phyloP scores from a whole-genome alignment of 2,888 invertebrate genomes.

The Drosophila leonis region DNA sequence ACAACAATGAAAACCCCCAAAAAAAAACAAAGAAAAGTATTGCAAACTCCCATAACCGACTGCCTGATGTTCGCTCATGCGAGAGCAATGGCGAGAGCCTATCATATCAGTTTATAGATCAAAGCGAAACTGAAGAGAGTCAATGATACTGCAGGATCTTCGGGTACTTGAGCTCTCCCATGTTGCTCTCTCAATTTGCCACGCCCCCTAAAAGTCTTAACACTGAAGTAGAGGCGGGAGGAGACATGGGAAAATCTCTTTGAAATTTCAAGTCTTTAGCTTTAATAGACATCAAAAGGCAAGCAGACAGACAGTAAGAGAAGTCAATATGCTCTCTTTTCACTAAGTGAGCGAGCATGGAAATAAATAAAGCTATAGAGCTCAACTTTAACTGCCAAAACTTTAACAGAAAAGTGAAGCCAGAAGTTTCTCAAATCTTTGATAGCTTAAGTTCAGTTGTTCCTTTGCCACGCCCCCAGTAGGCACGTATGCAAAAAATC shows the following conservation, averaged over 20 bases:
- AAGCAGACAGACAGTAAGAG: no score
- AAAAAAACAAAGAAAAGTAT: background rate
- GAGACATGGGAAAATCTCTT: background rate
- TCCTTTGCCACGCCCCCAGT: background rate
- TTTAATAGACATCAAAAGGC: no score
- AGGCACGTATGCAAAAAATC: background rate
- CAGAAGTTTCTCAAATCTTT: no score
- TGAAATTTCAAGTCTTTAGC: no score
- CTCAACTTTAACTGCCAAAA: no score
- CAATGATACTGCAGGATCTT: background rate
- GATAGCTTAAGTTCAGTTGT: background rate
- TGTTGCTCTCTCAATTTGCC: background rate
- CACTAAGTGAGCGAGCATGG: background rate
- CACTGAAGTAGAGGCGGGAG: background rate
- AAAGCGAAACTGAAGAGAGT: background rate
- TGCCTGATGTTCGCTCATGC: background rate
- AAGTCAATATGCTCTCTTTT: background rate
- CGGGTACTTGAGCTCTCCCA: background rate
- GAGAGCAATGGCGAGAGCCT: background rate
- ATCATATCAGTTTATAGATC: background rate
- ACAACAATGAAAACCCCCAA: conserved; percentile 14
- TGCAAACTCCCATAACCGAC: background rate
- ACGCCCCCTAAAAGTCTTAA: background rate
- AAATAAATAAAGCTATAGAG: background rate
- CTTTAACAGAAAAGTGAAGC: no score